Base-by-base conservation (phyloP, 2,113 vertebrate genomes). In the Bolborhynchus lineola region DNA sequence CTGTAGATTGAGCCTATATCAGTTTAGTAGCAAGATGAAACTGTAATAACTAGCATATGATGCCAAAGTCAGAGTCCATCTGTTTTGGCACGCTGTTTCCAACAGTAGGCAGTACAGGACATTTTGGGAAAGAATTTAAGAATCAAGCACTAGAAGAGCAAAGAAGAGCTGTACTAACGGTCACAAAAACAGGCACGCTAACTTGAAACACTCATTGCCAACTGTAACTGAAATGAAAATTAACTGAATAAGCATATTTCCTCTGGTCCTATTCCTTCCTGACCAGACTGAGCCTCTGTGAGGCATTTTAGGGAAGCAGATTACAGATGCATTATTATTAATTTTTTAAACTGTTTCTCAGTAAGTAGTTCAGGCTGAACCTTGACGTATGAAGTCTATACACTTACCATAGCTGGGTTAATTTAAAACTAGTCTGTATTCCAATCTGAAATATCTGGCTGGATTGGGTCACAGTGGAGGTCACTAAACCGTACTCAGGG, bases 361-460 rank as follows among this genome's bases (percentile, higher is more conserved):
- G 12, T 42, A 81, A 86, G 84, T 59, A 81, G 6, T 26, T 86
- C 24, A 70, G 74, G 26, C 26, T 94, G 82, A 87, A 75, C 52
- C 15, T 71, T 87, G 50, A 57, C 13, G 55, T 44, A 7, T 21
- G 19, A 67, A 24, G 31, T 12, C 31, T 31, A 14, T 28, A 28
- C 4, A 78, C 42, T 26, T 79, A 28, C 31, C 21, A 28, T 28
- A 57, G 4, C 18, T 53, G 29, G 37, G 28, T 83, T 82, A 91
- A 83, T 75, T 74, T 87, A 75, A 63, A 96, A 84, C 68, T n/a
- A 63, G 5, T 28, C 46, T 70, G 21, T 26, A 35, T 63, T 87
- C 13, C 37, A 63, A 16, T 3, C 35, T 28, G 72, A 84, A 86
- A 89, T 31, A 83, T 7, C 33, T 47, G 44, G 12, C 33, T 80